phyloP scores from a whole-genome alignment of 2,797 vertebrate species.

The Hippopotamyrus pictus region DNA sequence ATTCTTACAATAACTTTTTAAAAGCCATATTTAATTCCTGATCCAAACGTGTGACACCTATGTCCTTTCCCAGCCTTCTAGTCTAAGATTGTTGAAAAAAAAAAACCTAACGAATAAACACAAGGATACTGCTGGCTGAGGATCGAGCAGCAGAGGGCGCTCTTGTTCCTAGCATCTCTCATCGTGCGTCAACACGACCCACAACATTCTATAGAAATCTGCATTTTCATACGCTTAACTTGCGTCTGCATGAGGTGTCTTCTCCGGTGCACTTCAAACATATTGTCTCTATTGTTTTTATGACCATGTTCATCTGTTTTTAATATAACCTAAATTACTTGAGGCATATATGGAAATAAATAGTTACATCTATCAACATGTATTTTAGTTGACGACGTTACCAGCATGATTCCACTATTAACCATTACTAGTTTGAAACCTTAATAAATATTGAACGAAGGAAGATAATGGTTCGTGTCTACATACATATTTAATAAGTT shows the following conservation, averaged over 20 bases:
- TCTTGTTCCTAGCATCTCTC: slow-evolving; percentile 44
- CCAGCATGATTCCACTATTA: not conserved
- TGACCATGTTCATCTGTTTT: not conserved
- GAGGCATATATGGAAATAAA: slow-evolving; percentile 15
- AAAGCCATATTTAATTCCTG: not conserved
- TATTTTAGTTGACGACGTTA: slow-evolving; percentile 12
- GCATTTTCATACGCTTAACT: not conserved
- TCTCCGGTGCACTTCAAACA: not conserved
- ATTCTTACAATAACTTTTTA: not conserved
- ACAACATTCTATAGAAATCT: not conserved
- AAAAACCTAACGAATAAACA: not conserved
- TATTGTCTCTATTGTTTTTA: not conserved
- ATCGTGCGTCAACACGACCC: not conserved
- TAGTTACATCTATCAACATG: slow-evolving; percentile 13
- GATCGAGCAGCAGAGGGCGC: slow-evolving; percentile 52
- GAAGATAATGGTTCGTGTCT: slow-evolving; percentile 31
- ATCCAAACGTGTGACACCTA: not conserved
- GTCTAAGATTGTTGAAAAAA: not conserved
- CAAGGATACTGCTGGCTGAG: not conserved
- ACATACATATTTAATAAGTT: slow-evolving; percentile 31
- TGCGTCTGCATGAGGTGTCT: not conserved
- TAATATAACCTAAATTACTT: slow-evolving; percentile 21
- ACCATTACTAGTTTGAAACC: slow-evolving; percentile 5
- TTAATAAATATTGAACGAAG: slow-evolving; percentile 36
- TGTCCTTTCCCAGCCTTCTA: not conserved